A percentile compares a stretch with the other conserved stretches of the same genome.
Evolutionary conservation across 1,140 invertebrate species (phyloP).

Genomic region (Pararge aegeria): DNA sequence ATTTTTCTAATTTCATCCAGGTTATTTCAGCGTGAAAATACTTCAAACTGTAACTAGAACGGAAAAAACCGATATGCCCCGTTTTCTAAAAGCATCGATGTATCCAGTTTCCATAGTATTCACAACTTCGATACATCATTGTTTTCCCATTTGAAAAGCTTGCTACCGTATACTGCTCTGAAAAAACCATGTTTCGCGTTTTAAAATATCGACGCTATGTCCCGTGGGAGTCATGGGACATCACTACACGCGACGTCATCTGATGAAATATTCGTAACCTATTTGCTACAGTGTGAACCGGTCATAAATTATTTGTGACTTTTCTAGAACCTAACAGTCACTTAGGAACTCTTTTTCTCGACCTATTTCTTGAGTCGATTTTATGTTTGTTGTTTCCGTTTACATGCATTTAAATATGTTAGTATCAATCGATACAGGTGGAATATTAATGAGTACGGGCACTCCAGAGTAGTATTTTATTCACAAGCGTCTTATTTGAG

Average conservation of each 20-base stretch:
- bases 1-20: no score
- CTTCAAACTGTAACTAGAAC: no score
- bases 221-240: neutral
- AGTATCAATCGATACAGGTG: neutral
- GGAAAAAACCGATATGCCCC: no score
- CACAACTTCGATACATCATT: neutral
- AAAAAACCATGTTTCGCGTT: neutral
- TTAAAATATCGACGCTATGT: neutral
- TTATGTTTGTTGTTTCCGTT: neutral
- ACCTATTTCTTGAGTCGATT: neutral
- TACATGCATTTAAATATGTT: neutral
- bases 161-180: neutral
- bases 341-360: neutral
- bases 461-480: no score
- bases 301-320: constrained; percentile 36
- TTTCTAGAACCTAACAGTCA: constrained; percentile 10
- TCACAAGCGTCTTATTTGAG: no score
- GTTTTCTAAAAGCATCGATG: neutral
- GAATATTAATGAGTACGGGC: no score
- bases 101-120: neutral
- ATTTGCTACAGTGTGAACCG: constrained; percentile 27
- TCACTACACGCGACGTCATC: constrained; percentile 12
- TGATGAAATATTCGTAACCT: constrained; percentile 34
- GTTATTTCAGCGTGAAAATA: no score
- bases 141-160: neutral